These are phyloP conservation scores for Plectus sambesii DNA, from an alignment of 1,140 invertebrate genomes.

Conservation along the genomic window DNA sequence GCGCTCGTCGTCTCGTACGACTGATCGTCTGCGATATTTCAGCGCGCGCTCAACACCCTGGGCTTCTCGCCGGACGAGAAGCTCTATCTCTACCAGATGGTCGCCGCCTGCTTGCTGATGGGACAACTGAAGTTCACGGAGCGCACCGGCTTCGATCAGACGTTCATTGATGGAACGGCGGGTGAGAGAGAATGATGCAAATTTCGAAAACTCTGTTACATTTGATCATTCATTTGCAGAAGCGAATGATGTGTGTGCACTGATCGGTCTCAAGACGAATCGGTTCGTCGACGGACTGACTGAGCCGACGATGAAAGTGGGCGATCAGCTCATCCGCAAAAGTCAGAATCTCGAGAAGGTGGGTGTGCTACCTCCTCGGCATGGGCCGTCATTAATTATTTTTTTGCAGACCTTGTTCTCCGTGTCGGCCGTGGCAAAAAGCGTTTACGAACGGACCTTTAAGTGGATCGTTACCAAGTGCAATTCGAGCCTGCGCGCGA, in stretches of 20 bases:
- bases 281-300: constrained; percentile 54
- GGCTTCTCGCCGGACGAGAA: constrained; percentile 92
- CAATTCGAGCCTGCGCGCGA: too few relatives aligned
- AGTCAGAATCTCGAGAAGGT: constrained; percentile 63
- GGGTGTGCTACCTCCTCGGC: neutral
- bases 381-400: constrained; percentile 4
- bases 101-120: constrained; percentile 89
- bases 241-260: constrained; percentile 47
- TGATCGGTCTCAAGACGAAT: constrained; percentile 52
- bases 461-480: constrained; percentile 38
- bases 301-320: constrained; percentile 55
- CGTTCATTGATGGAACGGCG: constrained; percentile 84
- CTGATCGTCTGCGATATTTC: constrained; percentile 6
- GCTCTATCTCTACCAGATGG: constrained; percentile 86
- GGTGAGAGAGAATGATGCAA: constrained; percentile 30
- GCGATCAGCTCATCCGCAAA: constrained; percentile 56
- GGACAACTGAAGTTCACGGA: constrained; percentile 88
- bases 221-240: constrained; percentile 22
- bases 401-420: constrained; percentile 46
- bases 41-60: constrained; percentile 93
- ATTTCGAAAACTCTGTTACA: neutral
- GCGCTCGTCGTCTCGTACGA: neutral
- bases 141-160: constrained; percentile 96
- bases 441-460: constrained; percentile 38
- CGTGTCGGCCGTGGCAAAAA: constrained; percentile 48